Percentiles rank a stretch among this genome's conserved stretches.
Evolutionary conservation across 2,797 vertebrate genomes (phyloP).

Genomic region (Sphenopsis melanotis): DNA sequence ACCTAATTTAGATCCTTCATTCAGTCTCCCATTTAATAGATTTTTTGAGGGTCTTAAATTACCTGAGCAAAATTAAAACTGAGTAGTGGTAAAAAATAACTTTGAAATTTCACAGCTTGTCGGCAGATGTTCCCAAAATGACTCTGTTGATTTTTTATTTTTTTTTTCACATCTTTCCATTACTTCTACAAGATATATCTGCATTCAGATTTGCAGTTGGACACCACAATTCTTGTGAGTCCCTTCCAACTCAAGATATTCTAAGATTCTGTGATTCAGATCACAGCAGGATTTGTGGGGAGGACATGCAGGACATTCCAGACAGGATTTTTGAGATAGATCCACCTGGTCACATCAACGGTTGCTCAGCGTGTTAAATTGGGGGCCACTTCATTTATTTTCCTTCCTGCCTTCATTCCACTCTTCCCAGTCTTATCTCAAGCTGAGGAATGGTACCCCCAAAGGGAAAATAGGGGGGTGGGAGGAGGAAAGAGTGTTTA

Average conservation of each 20-base stretch:
- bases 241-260: neutral
- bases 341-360: neutral
- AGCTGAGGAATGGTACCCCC: neutral
- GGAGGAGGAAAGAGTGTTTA: neutral
- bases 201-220: neutral
- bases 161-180: accelerated
- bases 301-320: neutral
- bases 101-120: neutral
- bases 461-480: neutral
- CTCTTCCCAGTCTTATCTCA: neutral
- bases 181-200: neutral
- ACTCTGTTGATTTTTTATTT: neutral
- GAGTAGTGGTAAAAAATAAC: neutral
- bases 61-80: neutral
- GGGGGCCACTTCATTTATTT: neutral
- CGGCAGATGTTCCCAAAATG: neutral
- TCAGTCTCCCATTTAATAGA: neutral
- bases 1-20: neutral
- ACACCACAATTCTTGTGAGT: neutral
- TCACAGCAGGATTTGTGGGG: neutral
- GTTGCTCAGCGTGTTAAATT: neutral
- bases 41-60: neutral
- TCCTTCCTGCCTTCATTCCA: neutral
- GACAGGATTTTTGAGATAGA: neutral
- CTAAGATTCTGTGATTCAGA: neutral